phyloP scores from a whole-genome alignment of 2,888 invertebrate genomes.

The Tyria jacobaeae region DNA sequence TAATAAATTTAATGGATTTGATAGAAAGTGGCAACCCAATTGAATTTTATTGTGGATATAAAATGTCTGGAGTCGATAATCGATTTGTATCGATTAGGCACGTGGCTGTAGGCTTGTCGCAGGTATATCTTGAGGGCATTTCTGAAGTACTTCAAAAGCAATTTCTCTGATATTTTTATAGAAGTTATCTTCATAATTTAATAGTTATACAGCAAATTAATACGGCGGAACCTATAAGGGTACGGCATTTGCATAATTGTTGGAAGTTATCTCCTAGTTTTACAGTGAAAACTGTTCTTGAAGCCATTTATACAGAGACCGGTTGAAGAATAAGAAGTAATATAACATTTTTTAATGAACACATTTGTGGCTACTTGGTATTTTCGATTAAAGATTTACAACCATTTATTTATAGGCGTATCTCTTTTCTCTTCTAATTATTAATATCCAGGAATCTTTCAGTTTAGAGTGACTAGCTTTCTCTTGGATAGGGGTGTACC shows the following conservation, averaged over 20 bases:
- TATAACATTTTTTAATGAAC: too few relatives aligned
- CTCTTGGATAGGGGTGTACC: too few relatives aligned
- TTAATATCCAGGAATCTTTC: too few relatives aligned
- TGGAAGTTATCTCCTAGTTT: too few relatives aligned
- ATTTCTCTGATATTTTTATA: constrained; percentile 10
- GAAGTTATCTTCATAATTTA: constrained; percentile 11
- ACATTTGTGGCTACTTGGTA: too few relatives aligned
- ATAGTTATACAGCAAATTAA: constrained; percentile 4
- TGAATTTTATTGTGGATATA: constrained; percentile 28
- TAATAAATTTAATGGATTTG: constrained; percentile 44
- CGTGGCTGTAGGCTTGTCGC: neutral
- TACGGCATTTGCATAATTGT: too few relatives aligned
- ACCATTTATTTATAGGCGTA: too few relatives aligned
- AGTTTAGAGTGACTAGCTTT: too few relatives aligned
- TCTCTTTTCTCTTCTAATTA: too few relatives aligned
- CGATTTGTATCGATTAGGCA: too few relatives aligned
- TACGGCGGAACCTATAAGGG: constrained; percentile 3
- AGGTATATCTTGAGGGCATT: constrained; percentile 7
- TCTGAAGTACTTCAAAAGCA: neutral
- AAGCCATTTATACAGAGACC: neutral
- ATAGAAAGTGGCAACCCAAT: constrained; percentile 34
- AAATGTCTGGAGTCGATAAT: constrained; percentile 39
- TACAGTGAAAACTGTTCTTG: neutral
- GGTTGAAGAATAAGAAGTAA: neutral
- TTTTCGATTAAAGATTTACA: too few relatives aligned